These are phyloP conservation scores for Podarcis lilfordi DNA, from an alignment of 2,797 vertebrate genomes.

Conservation along the genomic window DNA sequence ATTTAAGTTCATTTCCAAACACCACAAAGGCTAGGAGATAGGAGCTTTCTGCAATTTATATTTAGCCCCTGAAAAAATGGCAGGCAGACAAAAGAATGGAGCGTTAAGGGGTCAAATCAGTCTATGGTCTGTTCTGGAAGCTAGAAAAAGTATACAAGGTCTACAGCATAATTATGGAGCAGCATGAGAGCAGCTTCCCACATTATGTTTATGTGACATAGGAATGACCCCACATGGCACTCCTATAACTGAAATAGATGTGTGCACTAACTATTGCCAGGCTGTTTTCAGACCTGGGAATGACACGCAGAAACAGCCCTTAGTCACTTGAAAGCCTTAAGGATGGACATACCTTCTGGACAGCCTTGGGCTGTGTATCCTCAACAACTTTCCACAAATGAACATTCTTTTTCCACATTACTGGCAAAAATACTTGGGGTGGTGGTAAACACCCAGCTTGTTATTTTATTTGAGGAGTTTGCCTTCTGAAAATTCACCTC, in stretches of 20 bases:
- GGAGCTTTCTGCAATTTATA: slow-evolving; percentile 28
- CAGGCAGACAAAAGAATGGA: slow-evolving; percentile 23
- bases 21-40: slow-evolving; percentile 13
- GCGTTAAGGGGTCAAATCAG: slow-evolving; percentile 15
- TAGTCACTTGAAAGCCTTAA: not conserved
- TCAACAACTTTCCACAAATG: not conserved
- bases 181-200: not conserved
- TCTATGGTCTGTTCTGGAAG: not conserved
- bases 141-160: not conserved
- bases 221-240: not conserved
- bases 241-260: not conserved
- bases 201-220: not conserved
- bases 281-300: not conserved
- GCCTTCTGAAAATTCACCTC: not conserved
- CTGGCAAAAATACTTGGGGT: not conserved
- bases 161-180: not conserved
- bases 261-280: not conserved
- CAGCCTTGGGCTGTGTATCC: not conserved
- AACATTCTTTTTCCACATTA: not conserved
- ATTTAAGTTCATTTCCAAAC: slow-evolving; percentile 39
- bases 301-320: not conserved
- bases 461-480: not conserved
- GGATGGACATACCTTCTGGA: not conserved
- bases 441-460: not conserved
- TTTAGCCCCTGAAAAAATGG: not conserved